phyloP scores from a whole-genome alignment of 2,888 invertebrate species.

The Luffia ferchaultella region DNA sequence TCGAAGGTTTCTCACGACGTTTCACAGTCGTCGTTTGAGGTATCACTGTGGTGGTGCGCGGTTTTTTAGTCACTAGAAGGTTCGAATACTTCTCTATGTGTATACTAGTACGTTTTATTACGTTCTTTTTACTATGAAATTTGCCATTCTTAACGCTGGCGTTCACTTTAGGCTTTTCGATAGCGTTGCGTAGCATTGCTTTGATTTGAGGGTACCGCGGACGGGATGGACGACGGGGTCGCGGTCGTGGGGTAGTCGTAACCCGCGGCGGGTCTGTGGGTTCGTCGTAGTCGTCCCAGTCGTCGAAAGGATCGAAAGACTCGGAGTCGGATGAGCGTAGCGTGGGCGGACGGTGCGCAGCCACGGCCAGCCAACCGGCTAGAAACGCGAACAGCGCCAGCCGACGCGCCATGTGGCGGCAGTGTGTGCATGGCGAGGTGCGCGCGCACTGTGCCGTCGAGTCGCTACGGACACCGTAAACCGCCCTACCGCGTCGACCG shows the following conservation, averaged over 20 bases:
- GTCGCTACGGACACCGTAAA: conserved; percentile 20
- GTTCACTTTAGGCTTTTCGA: conserved; percentile 39
- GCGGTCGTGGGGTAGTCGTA: conserved; percentile 23
- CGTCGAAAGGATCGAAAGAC: conserved; percentile 18
- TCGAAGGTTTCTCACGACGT: conserved; percentile 21
- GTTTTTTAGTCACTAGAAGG: conserved; percentile 42
- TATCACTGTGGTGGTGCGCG: conserved; percentile 18
- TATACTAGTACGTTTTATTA: conserved; percentile 48
- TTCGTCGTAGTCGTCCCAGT: conserved; percentile 16
- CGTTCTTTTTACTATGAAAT: conserved; percentile 34
- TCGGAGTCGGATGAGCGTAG: conserved; percentile 26
- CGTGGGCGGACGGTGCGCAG: conserved; percentile 26
- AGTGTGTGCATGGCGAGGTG: conserved; percentile 64
- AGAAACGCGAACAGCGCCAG: conserved; percentile 58
- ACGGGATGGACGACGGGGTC: conserved; percentile 19
- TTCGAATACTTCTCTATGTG: conserved; percentile 57
- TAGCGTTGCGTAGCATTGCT: conserved; percentile 35
- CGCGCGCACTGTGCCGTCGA: conserved; percentile 52
- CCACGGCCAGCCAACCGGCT: conserved; percentile 38
- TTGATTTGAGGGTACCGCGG: conserved; percentile 30
- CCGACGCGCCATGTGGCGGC: conserved; percentile 59
- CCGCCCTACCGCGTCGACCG: conserved; percentile 34
- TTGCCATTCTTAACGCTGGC: conserved; percentile 37
- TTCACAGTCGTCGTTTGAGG: conserved; percentile 19
- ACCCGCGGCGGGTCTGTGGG: conserved; percentile 36